Conservation (phyloP, 2,113 vertebrate species). For the Pithys albifrons region DNA sequence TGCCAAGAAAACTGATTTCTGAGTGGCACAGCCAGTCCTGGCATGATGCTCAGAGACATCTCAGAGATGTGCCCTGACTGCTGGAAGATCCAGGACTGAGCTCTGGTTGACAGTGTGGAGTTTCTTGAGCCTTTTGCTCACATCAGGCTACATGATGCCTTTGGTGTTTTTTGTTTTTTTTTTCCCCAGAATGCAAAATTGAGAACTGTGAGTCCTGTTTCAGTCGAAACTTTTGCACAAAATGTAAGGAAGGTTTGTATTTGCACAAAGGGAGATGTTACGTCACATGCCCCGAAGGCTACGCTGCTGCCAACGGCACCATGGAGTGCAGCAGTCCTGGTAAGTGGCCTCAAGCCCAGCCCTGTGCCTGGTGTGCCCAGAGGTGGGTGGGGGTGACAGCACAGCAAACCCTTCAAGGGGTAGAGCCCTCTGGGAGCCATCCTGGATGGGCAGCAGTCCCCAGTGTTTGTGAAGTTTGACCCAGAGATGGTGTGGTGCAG, state of each 20-base stretch:
- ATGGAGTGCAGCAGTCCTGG: constrained; percentile 91
- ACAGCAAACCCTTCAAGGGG: background rate
- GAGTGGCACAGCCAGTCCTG: background rate
- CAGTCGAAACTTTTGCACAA: constrained; percentile 98
- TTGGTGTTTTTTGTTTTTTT: background rate
- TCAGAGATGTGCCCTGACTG: background rate
- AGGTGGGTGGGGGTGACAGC: accelerated
- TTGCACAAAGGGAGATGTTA: constrained; percentile 95
- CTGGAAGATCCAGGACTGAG: background rate
- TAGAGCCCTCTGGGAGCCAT: background rate
- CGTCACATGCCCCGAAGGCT: constrained; percentile 87
- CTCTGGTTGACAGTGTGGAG: too few relatives aligned
- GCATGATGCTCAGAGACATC: background rate
- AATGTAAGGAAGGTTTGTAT: constrained; percentile 95
- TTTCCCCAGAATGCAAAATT: constrained; percentile 92
- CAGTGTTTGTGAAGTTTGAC: accelerated
- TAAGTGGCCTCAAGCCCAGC: constrained; percentile 64
- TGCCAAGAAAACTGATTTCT: background rate
- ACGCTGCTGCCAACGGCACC: constrained; percentile 83
- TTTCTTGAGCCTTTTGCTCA: background rate
- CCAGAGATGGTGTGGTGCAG: accelerated
- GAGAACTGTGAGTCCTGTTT: constrained; percentile 98
- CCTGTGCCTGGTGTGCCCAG: accelerated
- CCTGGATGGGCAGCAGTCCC: background rate
- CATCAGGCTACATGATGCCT: background rate